These are phyloP conservation scores for Lamprotornis superbus DNA, from an alignment of 2,113 vertebrate genomes.

Conservation along the genomic window DNA sequence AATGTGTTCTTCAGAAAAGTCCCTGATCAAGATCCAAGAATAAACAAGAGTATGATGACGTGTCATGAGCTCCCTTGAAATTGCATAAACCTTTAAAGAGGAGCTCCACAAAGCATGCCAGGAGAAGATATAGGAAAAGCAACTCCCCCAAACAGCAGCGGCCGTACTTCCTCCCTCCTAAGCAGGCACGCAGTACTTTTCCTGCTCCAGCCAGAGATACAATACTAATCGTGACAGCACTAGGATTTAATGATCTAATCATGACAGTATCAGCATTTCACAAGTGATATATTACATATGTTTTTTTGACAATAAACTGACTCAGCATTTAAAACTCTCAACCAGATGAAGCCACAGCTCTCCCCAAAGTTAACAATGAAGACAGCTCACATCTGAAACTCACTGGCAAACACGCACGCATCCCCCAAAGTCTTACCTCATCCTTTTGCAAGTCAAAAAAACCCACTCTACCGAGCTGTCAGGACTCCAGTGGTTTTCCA, in stretches of 20 bases:
- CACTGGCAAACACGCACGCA: not conserved
- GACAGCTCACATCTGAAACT: constrained; percentile 48
- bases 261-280: constrained; percentile 57
- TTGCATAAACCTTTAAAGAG: constrained; percentile 59
- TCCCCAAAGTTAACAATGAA: constrained; percentile 5
- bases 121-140: not conserved
- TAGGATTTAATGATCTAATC: constrained; percentile 46
- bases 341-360: constrained; percentile 27
- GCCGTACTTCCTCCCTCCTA: constrained; percentile 11
- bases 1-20: constrained; percentile 68
- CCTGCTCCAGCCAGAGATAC: not conserved
- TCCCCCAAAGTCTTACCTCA: not conserved
- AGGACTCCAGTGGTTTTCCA: not conserved
- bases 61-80: constrained; percentile 48
- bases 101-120: constrained; percentile 27
- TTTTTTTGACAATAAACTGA: constrained; percentile 55
- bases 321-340: constrained; percentile 42
- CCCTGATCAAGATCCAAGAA: constrained; percentile 67
- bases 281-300: not conserved
- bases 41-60: constrained; percentile 58
- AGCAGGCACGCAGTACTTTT: constrained; percentile 32
- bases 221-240: constrained; percentile 12
- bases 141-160: not conserved
- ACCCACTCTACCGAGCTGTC: not conserved
- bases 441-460: constrained; percentile 15